phyloP scores from a whole-genome alignment of 2,888 invertebrate genomes.

The Epistrophe eligans region DNA sequence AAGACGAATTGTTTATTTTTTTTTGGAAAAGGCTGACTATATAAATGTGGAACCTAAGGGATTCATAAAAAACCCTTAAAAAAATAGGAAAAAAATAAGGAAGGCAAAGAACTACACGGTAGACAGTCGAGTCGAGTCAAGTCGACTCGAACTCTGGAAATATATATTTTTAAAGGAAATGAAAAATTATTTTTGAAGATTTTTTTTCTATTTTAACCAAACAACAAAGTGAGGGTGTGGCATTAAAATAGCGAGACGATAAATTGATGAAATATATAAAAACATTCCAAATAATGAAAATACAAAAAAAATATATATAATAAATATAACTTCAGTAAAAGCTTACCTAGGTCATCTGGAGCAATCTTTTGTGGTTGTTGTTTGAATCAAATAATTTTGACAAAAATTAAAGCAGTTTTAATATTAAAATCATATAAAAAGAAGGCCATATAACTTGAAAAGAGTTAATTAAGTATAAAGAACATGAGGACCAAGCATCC shows the following conservation, averaged over 20 bases:
- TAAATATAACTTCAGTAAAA: neutral
- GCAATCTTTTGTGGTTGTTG: too few species aligned
- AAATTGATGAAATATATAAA: neutral
- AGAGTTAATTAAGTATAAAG: too few species aligned
- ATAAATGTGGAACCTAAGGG: conserved; percentile 26
- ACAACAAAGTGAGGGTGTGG: neutral
- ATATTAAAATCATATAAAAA: too few species aligned
- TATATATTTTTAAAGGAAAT: conserved; percentile 19
- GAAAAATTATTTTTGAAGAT: conserved; percentile 20
- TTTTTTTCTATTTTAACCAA: neutral
- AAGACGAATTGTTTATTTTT: conserved; percentile 31
- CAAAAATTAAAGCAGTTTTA: too few species aligned
- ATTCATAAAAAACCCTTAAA: conserved; percentile 7
- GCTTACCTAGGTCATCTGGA: too few species aligned
- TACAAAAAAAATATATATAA: neutral
- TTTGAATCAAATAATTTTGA: too few species aligned
- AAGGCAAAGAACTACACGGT: neutral
- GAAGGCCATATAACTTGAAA: too few species aligned
- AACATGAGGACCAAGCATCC: too few species aligned
- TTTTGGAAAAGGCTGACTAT: neutral
- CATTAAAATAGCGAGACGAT: neutral
- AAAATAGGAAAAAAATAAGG: neutral
- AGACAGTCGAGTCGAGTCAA: conserved; percentile 30
- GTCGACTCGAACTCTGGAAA: conserved; percentile 1
- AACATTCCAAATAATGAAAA: neutral